Conservation (phyloP, 2,888 invertebrate genomes). For the Melieria crassipennis region DNA sequence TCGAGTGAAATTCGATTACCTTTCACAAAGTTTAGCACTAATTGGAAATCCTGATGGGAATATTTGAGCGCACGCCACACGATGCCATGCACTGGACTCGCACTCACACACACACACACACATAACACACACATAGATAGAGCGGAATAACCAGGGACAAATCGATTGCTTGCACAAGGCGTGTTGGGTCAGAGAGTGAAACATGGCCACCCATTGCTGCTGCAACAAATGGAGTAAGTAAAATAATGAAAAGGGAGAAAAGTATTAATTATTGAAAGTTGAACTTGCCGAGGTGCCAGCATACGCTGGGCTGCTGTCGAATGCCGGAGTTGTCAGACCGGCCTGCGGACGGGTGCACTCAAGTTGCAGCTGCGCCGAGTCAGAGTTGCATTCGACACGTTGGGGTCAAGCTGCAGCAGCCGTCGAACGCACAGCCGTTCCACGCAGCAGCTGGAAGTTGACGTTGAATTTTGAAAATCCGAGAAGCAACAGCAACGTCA, state of each 20-base stretch:
- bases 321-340: too few species aligned
- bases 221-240: not conserved
- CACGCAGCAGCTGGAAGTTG: too few species aligned
- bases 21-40: conserved; percentile 50
- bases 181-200: too few species aligned
- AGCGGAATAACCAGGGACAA: too few species aligned
- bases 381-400: not conserved
- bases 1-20: conserved; percentile 48
- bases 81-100: not conserved
- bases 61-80: conserved; percentile 33
- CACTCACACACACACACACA: not conserved
- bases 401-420: not conserved
- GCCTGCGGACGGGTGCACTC: too few species aligned
- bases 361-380: not conserved
- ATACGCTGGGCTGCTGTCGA: too few species aligned
- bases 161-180: too few species aligned
- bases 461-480: too few species aligned
- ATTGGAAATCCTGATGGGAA: conserved; percentile 50
- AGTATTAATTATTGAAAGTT: conserved; percentile 10
- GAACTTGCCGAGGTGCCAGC: not conserved
- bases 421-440: not conserved
- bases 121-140: not conserved
- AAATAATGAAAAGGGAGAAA: not conserved
- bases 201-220: not conserved
- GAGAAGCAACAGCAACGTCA: too few species aligned